phyloP scores from a whole-genome alignment of 2,888 invertebrate genomes.

The Eurytoma californica region DNA sequence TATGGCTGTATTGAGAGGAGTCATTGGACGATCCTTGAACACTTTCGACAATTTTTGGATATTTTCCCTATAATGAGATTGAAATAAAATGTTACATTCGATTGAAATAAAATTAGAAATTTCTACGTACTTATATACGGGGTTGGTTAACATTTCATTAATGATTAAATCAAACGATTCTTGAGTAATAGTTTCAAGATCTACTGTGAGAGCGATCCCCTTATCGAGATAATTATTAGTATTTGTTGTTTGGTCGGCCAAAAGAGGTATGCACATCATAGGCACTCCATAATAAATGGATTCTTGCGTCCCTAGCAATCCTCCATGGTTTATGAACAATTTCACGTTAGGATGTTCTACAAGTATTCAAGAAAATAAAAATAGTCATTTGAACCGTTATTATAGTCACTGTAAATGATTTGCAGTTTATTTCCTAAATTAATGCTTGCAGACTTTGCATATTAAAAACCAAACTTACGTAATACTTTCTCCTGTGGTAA shows the following conservation, averaged over 20 bases:
- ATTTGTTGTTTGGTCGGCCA: conserved; percentile 69
- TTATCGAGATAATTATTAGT: conserved; percentile 60
- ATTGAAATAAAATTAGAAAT: background rate
- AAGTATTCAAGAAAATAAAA: conserved; percentile 27
- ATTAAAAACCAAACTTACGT: conserved; percentile 60
- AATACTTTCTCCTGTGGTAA: conserved; percentile 67
- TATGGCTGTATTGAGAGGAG: conserved; percentile 63
- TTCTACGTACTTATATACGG: conserved; percentile 50
- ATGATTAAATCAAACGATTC: conserved; percentile 64
- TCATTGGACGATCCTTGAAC: conserved; percentile 67
- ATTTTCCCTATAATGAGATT: conserved; percentile 55
- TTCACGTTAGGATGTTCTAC: conserved; percentile 68
- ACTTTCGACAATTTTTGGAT: conserved; percentile 58
- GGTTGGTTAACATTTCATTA: conserved; percentile 63
- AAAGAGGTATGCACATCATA: conserved; percentile 69
- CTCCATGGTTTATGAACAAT: conserved; percentile 71
- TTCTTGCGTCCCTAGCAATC: conserved; percentile 70
- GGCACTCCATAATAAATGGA: conserved; percentile 69
- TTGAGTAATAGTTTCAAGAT: conserved; percentile 60
- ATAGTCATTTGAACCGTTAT: background rate
- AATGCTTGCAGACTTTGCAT: background rate
- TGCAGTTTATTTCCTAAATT: background rate
- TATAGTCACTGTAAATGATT: too few relatives aligned
- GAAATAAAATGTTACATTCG: background rate
- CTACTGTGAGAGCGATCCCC: conserved; percentile 64